These are phyloP conservation scores for Alca torda DNA, from an alignment of 2,797 vertebrate genomes.

Conservation along the genomic window DNA sequence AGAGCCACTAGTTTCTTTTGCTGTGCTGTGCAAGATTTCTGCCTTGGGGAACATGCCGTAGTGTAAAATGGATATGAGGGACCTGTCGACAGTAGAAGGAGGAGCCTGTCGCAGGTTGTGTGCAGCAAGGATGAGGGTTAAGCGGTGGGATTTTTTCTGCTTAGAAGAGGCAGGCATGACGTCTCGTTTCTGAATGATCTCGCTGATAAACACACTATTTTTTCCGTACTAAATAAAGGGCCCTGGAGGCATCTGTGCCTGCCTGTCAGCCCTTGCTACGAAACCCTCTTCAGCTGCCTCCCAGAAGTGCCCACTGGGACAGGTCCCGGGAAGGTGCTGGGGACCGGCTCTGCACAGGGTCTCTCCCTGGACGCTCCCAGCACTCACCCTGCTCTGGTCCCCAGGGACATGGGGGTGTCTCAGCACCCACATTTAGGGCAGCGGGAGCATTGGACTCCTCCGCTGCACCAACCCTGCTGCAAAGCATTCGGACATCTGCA, in stretches of 20 bases:
- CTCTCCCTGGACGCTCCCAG: not conserved
- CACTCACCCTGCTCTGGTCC: not conserved
- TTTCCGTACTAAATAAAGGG: not conserved
- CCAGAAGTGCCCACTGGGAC: rapidly evolving
- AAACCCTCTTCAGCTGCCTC: not conserved
- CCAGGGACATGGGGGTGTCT: rapidly evolving
- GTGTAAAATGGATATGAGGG: not conserved
- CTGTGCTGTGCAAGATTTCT: constrained; percentile 18
- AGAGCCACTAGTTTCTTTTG: not conserved
- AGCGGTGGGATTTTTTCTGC: not conserved
- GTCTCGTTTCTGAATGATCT: not conserved
- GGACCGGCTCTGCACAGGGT: rapidly evolving
- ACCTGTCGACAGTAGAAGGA: not conserved
- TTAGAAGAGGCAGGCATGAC: not conserved
- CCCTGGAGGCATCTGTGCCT: constrained; percentile 8
- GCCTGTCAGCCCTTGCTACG: not conserved
- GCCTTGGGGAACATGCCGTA: not conserved
- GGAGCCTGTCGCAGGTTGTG: not conserved
- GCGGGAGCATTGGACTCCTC: not conserved
- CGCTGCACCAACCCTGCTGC: not conserved
- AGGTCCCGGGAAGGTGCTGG: not conserved
- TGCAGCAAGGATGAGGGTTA: not conserved
- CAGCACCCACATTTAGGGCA: not conserved
- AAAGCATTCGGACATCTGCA: not conserved
- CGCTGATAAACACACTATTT: not conserved